Conservation (phyloP, 1,140 invertebrate genomes). For the Sycophila sp. region DNA sequence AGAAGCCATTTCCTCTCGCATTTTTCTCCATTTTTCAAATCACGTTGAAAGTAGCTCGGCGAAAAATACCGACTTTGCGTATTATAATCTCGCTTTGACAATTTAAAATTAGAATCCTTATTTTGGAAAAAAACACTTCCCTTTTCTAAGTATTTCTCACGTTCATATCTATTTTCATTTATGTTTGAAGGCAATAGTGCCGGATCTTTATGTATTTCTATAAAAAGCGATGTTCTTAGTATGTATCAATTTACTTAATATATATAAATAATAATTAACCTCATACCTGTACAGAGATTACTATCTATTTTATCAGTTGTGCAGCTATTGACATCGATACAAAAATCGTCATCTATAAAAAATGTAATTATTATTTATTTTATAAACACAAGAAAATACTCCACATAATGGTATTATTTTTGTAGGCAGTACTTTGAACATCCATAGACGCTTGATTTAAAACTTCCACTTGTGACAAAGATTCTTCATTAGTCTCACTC, state of each 20-base stretch:
- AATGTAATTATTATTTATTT: background rate
- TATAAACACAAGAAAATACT: background rate
- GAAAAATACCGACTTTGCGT: background rate
- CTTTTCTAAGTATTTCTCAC: background rate
- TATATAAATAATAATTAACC: background rate
- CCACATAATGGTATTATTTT: background rate
- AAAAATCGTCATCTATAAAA: background rate
- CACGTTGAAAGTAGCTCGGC: background rate
- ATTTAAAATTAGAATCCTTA: background rate
- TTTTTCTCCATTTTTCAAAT: slow-evolving; percentile 27
- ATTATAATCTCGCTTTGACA: background rate
- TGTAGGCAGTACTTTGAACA: background rate
- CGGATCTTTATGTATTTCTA: background rate
- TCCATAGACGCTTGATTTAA: background rate
- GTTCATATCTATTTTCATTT: background rate
- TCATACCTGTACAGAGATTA: background rate
- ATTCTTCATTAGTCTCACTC: background rate
- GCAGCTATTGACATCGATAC: too few relatives aligned
- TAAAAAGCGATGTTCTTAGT: background rate
- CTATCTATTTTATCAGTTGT: background rate
- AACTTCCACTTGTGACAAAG: background rate
- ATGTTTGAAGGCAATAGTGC: background rate
- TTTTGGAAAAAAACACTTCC: background rate
- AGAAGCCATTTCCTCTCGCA: too few relatives aligned
- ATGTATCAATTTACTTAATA: background rate